Evolutionary conservation across 2,113 vertebrate genomes (phyloP), one percentile per base, ranked within the genome.

Genomic region (Microcebus ravelobensis): DNA sequence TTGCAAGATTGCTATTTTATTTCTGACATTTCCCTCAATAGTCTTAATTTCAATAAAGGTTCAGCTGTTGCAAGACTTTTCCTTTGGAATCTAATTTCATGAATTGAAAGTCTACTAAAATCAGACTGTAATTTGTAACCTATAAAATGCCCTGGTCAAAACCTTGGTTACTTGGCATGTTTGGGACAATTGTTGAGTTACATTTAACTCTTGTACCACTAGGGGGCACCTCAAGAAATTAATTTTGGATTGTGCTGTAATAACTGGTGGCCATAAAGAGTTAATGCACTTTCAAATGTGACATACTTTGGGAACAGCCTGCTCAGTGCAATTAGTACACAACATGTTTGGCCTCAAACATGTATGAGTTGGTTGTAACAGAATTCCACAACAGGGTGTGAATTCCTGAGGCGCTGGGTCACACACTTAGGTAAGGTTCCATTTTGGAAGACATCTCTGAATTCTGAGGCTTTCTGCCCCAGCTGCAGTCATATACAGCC

Each of bases 211-310:
- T 93, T 50, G 1, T 81, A 89, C 97, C 97, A 97, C 97, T 85
- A 97, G 96, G 93, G 91, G 96, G 91, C 94, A 94, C 93, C 61
- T 95, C 90, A 84, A 92, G 45, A 96, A 97, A 91, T 95, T 96
- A 82, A 92, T 94, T 90, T 90, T 96, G 31, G n/a, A 81, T n/a
- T 3, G 21, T 65, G 73, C 48, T 81, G 21, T 36, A 71, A 59
- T 65, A 95, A 87, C 25, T 94, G 67, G 42, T 39, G 39, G n/a
- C 87, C 45, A 10, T 25, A 70, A 97, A 65, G 25, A 87, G 80
- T 80, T 83, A 89, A 65, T 83, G 17, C 5, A 36, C 63, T 95
- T 96, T 27, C 76, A 87, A 92, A 90, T 77, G 70, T 80, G 79
- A 84, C 63, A 42, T 59, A 65, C 50, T 90, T 61, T 74, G 52